Evolutionary conservation across 2,888 invertebrate genomes (phyloP).

Genomic region (Drosophila heteroneura): DNA sequence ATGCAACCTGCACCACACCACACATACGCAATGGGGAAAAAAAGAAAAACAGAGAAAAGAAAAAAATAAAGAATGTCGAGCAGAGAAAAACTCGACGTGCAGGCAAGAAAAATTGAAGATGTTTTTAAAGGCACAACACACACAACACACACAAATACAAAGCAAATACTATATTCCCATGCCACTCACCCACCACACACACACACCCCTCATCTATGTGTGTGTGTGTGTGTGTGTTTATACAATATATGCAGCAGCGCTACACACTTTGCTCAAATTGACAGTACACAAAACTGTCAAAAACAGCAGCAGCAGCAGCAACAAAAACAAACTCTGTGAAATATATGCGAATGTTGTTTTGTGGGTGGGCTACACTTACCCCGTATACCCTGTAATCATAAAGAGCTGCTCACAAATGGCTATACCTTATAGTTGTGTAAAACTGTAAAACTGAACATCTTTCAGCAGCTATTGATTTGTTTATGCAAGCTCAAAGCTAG

Average conservation of each 20-base stretch:
- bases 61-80: constrained; percentile 16
- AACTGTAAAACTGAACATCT: not conserved
- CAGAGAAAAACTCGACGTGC: constrained; percentile 42
- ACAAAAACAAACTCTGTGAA: constrained; percentile 53
- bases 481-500: not conserved
- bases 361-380: constrained; percentile 30
- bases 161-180: constrained; percentile 50
- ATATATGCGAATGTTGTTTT: constrained; percentile 52
- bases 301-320: constrained; percentile 58
- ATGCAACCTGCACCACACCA: not conserved
- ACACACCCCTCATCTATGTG: not conserved
- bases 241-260: constrained; percentile 60
- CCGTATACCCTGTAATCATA: constrained; percentile 17
- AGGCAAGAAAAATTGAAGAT: constrained; percentile 78
- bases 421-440: not conserved
- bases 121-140: constrained; percentile 68
- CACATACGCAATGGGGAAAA: not conserved
- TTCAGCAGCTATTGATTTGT: not conserved
- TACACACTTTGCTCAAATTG: constrained; percentile 75
- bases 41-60: not conserved
- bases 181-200: constrained; percentile 1
- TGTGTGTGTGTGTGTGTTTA: constrained; percentile 11
- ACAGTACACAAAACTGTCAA: constrained; percentile 79
- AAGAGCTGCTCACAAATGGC: not conserved
- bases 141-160: constrained; percentile 26